These are phyloP conservation scores for Staurois parvus DNA, from an alignment of 2,797 vertebrate genomes.

Conservation along the genomic window DNA sequence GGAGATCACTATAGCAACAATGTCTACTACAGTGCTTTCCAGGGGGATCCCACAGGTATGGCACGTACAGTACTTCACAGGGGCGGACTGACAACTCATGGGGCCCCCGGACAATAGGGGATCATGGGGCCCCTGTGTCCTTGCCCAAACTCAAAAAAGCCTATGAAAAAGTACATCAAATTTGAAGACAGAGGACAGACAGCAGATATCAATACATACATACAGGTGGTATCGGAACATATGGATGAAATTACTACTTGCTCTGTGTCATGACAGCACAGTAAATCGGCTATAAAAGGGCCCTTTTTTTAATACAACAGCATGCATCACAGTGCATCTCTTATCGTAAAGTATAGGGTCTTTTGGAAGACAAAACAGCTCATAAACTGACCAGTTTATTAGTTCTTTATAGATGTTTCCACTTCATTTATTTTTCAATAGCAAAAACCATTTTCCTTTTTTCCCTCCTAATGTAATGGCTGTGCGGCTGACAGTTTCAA, in stretches of 20 bases:
- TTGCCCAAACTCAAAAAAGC: no score
- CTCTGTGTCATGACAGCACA: slow-evolving; percentile 7
- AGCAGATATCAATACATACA: no score
- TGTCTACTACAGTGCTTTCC: no score
- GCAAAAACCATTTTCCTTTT: neutral
- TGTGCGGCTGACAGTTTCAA: neutral
- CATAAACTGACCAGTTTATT: slow-evolving; percentile 22
- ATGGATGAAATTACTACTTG: neutral
- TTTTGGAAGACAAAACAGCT: neutral
- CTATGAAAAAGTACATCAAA: no score
- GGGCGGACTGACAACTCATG: no score
- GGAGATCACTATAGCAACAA: no score
- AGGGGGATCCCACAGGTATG: no score
- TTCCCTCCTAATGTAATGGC: slow-evolving; percentile 16
- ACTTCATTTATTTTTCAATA: slow-evolving; percentile 50
- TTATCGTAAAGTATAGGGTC: slow-evolving; percentile 34
- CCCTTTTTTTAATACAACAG: neutral
- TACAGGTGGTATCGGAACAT: no score
- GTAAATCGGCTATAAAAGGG: neutral
- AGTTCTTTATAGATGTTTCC: slow-evolving; percentile 33
- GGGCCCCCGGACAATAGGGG: no score
- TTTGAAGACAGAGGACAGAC: no score
- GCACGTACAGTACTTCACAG: no score
- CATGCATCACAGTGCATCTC: neutral
- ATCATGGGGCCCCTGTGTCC: no score